Conservation (phyloP, 1,140 invertebrate species). For the Trichonephila inaurata region DNA sequence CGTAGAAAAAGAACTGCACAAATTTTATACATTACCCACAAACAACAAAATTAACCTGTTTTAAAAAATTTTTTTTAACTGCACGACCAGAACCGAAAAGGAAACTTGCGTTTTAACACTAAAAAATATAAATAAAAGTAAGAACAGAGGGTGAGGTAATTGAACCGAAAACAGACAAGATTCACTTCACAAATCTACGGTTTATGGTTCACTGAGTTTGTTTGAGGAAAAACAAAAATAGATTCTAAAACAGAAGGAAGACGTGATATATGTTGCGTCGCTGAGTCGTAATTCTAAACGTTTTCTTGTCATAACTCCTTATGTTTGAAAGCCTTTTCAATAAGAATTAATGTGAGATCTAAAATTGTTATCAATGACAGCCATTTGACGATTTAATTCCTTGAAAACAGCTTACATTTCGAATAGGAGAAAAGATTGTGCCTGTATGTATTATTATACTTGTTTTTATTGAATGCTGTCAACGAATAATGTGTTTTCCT, state of each 20-base stretch:
- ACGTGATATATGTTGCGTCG: background rate
- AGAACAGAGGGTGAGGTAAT: background rate
- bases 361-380: no score
- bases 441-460: no score
- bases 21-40: background rate
- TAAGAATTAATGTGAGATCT: no score
- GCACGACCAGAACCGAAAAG: background rate
- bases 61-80: background rate
- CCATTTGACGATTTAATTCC: no score
- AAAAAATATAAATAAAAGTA: background rate
- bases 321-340: no score
- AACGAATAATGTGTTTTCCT: no score
- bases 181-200: background rate
- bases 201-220: background rate
- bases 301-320: no score
- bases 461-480: no score
- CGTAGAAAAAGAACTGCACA: background rate
- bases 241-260: background rate
- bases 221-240: conserved; percentile 18
- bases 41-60: no score
- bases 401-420: no score
- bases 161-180: background rate
- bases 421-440: no score
- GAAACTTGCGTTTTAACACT: background rate
- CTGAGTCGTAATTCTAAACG: no score